phyloP scores from a whole-genome alignment of 53 echinoderm and acorn worm genomes.

The Apostichopus leukothele region DNA sequence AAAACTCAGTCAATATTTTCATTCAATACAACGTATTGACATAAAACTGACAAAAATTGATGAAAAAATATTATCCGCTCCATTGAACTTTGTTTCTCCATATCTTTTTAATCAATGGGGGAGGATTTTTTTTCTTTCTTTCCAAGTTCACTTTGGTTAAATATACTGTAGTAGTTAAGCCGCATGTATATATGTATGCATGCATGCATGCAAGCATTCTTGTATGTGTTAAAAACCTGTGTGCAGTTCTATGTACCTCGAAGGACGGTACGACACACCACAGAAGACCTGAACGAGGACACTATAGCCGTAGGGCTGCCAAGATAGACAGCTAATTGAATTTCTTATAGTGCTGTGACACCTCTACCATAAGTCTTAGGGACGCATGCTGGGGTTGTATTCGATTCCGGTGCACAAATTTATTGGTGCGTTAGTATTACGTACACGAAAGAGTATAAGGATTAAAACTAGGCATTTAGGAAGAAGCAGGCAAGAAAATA shows the following conservation, averaged over 20 bases:
- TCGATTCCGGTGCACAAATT: slow-evolving; percentile 11
- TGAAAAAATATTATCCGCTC: slow-evolving; percentile 37
- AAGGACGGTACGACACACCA: slow-evolving; percentile 22
- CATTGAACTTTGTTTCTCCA: slow-evolving; percentile 21
- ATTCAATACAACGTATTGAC: slow-evolving; percentile 37
- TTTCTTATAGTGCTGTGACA: slow-evolving; percentile 42
- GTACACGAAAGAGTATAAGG: too few species aligned
- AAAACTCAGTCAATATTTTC: slow-evolving; percentile 41
- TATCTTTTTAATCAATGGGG: slow-evolving; percentile 29
- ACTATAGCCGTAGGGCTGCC: slow-evolving; percentile 33
- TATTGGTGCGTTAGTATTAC: not conserved
- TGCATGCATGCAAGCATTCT: not conserved
- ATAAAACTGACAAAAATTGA: slow-evolving; percentile 37
- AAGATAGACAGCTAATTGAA: slow-evolving; percentile 46
- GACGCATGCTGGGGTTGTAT: slow-evolving; percentile 18
- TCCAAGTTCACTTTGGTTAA: slow-evolving; percentile 28
- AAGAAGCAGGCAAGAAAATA: not conserved
- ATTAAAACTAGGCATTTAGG: too few species aligned
- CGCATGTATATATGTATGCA: not conserved
- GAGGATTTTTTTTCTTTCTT: not conserved
- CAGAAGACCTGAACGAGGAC: slow-evolving; percentile 22
- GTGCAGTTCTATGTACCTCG: too few species aligned
- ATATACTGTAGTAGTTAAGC: not conserved
- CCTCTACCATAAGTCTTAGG: slow-evolving; percentile 37
- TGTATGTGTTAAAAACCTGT: not conserved